A percentile compares a stretch with the other conserved stretches of the same genome.
Conservation (phyloP, 2,113 vertebrate genomes). For the Petroica traversi region DNA sequence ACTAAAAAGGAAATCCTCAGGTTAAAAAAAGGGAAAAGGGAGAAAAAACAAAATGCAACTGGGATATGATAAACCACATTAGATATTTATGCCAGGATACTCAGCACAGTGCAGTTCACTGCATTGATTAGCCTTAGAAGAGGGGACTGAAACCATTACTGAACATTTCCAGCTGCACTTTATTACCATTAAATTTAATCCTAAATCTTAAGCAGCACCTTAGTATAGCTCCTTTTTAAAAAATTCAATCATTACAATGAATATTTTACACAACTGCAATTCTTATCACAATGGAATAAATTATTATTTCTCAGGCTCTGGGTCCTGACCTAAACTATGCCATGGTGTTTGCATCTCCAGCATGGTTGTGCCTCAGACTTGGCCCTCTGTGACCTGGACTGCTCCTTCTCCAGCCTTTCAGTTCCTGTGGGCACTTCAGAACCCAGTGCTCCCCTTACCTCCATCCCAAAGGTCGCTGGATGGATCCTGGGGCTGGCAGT, state of each 20-base stretch:
- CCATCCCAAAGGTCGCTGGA: neutral
- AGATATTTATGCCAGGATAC: conserved; percentile 19
- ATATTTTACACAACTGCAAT: neutral
- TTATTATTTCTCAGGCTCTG: neutral
- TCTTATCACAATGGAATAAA: neutral
- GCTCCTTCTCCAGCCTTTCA: neutral
- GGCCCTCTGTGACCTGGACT: fast-evolving
- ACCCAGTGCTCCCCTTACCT: fast-evolving
- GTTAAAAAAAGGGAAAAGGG: conserved; percentile 1
- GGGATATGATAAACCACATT: conserved; percentile 6
- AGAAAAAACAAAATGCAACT: neutral
- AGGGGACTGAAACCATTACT: neutral
- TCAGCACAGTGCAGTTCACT: neutral
- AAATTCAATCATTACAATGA: neutral
- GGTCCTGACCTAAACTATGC: neutral
- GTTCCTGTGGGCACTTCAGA: fast-evolving
- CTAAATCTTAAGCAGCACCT: neutral
- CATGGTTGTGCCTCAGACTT: neutral
- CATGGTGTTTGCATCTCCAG: neutral
- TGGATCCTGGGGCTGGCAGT: fast-evolving
- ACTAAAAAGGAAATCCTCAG: conserved; percentile 68
- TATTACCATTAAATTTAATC: neutral
- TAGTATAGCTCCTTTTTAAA: neutral
- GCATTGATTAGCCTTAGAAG: neutral
- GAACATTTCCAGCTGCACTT: conserved; percentile 12